Conservation (phyloP, 2,797 vertebrate genomes). For the Lagodon rhomboides region DNA sequence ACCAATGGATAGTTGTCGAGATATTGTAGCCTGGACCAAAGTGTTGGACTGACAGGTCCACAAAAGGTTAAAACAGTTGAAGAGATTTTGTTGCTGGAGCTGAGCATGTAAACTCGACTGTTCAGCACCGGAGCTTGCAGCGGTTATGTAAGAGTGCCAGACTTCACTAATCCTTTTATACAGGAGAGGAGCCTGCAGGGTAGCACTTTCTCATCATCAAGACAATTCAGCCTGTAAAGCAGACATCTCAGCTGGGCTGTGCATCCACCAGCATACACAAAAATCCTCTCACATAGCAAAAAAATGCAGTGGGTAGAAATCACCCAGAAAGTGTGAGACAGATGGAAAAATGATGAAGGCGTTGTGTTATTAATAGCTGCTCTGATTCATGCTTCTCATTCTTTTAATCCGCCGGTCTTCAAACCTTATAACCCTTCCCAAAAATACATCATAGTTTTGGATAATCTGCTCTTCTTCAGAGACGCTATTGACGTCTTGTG, state of each 20-base stretch:
- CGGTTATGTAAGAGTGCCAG: slow-evolving; percentile 67
- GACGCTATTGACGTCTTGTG: neutral
- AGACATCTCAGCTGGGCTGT: slow-evolving; percentile 35
- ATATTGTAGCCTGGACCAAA: neutral
- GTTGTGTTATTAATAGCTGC: slow-evolving; percentile 51
- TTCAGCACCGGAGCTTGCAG: slow-evolving; percentile 38
- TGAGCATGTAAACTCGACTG: slow-evolving; percentile 13
- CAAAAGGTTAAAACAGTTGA: slow-evolving; percentile 16
- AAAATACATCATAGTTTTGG: slow-evolving; percentile 34
- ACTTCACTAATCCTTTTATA: slow-evolving; percentile 65
- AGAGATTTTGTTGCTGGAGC: neutral
- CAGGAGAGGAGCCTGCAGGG: slow-evolving; percentile 51
- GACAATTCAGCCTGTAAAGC: slow-evolving; percentile 52
- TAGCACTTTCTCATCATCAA: slow-evolving; percentile 57
- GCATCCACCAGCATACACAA: slow-evolving; percentile 14
- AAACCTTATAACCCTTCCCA: slow-evolving; percentile 21
- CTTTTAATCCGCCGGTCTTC: slow-evolving; percentile 23
- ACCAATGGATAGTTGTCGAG: too few species aligned
- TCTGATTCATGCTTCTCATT: slow-evolving; percentile 22
- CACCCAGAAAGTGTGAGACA: neutral
- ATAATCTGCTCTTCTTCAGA: slow-evolving; percentile 12
- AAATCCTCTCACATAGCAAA: slow-evolving; percentile 16
- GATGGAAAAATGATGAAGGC: neutral
- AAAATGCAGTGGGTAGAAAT: slow-evolving; percentile 23
- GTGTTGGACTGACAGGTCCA: neutral